Evolutionary conservation across 2,797 vertebrate species (phyloP).

Genomic region (Rhincodon typus): DNA sequence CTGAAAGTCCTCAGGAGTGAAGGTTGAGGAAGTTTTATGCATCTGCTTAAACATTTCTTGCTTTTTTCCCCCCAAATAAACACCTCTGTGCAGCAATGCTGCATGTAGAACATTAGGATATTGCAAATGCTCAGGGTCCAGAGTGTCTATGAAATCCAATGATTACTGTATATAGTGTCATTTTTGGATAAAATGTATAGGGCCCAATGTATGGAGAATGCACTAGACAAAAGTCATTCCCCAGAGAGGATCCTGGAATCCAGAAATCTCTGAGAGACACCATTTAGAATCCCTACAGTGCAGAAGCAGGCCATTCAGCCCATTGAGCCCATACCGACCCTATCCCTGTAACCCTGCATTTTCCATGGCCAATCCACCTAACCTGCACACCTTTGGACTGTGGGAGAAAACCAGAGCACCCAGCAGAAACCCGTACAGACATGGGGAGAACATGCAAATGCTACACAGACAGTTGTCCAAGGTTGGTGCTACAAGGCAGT

Average conservation of each 20-base stretch:
- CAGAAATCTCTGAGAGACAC: background rate
- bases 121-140: background rate
- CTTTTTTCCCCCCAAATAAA: background rate
- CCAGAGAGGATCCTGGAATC: background rate
- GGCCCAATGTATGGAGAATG: background rate
- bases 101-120: too few relatives aligned
- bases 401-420: too few relatives aligned
- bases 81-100: too few relatives aligned
- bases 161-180: background rate
- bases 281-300: background rate
- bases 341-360: too few relatives aligned
- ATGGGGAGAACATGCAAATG: too few relatives aligned
- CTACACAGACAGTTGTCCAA: too few relatives aligned
- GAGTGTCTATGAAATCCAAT: background rate
- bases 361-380: too few relatives aligned
- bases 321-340: too few relatives aligned
- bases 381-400: too few relatives aligned
- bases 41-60: background rate
- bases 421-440: too few relatives aligned
- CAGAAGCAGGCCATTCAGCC: too few relatives aligned
- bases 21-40: background rate
- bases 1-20: background rate
- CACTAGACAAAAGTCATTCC: background rate
- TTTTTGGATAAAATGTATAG: background rate
- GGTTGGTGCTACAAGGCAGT: too few relatives aligned